These are phyloP conservation scores for Pollimyrus isidori DNA, from an alignment of 2,113 vertebrate genomes.

Conservation along the genomic window DNA sequence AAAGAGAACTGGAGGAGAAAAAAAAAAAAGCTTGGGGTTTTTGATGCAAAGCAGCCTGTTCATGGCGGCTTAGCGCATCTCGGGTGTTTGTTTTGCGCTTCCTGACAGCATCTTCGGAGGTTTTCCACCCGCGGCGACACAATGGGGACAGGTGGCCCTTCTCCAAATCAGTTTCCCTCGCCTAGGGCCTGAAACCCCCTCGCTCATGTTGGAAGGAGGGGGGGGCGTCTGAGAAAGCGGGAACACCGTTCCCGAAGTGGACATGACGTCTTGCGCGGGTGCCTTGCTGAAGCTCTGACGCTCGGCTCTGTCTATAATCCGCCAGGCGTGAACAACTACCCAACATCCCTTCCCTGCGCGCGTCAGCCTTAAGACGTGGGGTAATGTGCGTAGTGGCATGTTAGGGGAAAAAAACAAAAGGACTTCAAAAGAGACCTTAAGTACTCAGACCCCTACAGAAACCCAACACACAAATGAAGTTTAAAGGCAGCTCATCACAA, in stretches of 20 bases:
- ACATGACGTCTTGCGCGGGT: neutral
- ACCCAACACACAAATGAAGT: conserved; percentile 19
- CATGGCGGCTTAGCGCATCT: conserved; percentile 12
- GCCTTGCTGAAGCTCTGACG: neutral
- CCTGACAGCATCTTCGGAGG: neutral
- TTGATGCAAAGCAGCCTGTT: conserved; percentile 16
- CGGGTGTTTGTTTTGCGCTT: neutral
- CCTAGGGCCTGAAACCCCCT: neutral
- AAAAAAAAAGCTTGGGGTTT: conserved; percentile 5
- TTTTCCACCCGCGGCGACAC: neutral
- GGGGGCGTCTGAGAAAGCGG: neutral
- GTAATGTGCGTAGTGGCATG: conserved; percentile 23
- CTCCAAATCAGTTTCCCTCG: neutral
- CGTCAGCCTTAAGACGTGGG: conserved; percentile 15
- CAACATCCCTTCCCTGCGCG: conserved; percentile 23
- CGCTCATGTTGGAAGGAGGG: neutral
- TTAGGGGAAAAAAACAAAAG: conserved; percentile 11
- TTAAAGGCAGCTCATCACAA: conserved; percentile 19
- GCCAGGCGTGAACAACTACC: conserved; percentile 33
- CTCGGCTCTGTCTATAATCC: conserved; percentile 20
- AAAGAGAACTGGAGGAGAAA: neutral
- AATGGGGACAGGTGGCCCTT: neutral
- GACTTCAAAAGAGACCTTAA: conserved; percentile 38
- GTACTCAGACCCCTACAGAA: conserved; percentile 21
- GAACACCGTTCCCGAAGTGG: neutral